Conservation (phyloP, 2,797 vertebrate species). For the Limnodromus scolopaceus region DNA sequence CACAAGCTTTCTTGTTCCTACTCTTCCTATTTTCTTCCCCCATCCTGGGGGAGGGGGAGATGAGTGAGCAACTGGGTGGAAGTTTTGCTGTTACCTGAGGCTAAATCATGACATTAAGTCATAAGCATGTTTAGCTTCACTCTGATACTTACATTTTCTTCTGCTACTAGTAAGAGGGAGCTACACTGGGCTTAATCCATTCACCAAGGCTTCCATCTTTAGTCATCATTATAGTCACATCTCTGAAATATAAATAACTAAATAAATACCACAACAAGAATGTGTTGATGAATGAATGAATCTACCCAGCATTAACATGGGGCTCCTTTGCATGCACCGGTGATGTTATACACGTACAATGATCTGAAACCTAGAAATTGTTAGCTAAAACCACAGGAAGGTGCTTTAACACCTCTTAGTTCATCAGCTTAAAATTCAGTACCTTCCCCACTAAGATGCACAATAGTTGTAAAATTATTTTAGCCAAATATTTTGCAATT, state of each 20-base stretch:
- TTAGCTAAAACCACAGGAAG: not conserved
- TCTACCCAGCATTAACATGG: not conserved
- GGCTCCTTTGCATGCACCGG: not conserved
- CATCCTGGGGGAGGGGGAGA: rapidly evolving
- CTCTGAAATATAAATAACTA: not conserved
- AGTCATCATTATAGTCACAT: not conserved
- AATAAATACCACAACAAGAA: not conserved
- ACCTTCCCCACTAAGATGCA: not conserved
- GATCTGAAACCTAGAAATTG: not conserved
- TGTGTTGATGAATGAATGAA: too few relatives aligned
- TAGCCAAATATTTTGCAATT: not conserved
- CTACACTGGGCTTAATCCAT: not conserved
- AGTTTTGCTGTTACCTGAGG: not conserved
- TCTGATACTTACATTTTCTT: not conserved
- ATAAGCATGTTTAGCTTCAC: not conserved
- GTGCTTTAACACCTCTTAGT: not conserved
- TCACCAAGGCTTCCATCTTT: not conserved
- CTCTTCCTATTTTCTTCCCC: not conserved
- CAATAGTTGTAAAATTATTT: not conserved
- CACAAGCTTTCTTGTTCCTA: not conserved
- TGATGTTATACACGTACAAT: not conserved
- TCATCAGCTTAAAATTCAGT: not conserved
- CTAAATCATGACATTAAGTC: not conserved
- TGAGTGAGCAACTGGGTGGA: not conserved
- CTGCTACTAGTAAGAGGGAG: not conserved